A percentile compares a stretch with the other conserved stretches of the same genome.
phyloP scores from a whole-genome alignment of 1,140 invertebrate species.

The Drosophila suzukii region DNA sequence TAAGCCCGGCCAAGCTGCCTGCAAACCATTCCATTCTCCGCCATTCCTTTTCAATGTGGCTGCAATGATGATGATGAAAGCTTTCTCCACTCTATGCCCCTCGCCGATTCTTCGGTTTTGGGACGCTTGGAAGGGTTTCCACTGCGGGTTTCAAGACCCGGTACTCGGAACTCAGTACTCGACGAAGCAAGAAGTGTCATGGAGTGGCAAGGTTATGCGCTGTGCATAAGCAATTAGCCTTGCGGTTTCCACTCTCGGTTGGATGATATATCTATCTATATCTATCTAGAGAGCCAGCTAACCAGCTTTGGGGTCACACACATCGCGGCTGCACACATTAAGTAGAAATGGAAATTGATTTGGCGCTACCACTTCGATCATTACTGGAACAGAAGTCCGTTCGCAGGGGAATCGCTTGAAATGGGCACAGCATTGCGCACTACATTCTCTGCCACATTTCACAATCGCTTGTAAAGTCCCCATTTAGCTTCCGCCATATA shows the following conservation, averaged over 20 bases:
- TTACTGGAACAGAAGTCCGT: slow-evolving; percentile 1
- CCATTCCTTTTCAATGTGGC: slow-evolving; percentile 41
- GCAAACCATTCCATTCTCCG: slow-evolving; percentile 14
- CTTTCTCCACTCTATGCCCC: slow-evolving; percentile 37
- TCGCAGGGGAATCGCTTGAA: slow-evolving; percentile 8
- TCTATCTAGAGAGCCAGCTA: slow-evolving; percentile 12
- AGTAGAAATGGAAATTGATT: slow-evolving; percentile 55
- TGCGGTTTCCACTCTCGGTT: slow-evolving; percentile 53
- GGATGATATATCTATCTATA: slow-evolving; percentile 23
- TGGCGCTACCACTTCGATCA: slow-evolving; percentile 34
- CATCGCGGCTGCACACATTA: neutral
- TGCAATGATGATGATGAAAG: slow-evolving; percentile 48
- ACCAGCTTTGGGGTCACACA: slow-evolving; percentile 48
- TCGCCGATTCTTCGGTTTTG: slow-evolving; percentile 4
- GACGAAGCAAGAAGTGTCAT: slow-evolving; percentile 65
- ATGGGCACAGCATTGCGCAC: slow-evolving; percentile 17
- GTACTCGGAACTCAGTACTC: neutral
- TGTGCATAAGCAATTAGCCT: slow-evolving; percentile 79
- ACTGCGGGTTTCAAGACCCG: neutral
- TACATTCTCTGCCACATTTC: slow-evolving; percentile 10
- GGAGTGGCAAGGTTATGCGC: slow-evolving; percentile 79
- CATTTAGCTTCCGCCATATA: slow-evolving; percentile 4
- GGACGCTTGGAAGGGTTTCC: slow-evolving; percentile 24
- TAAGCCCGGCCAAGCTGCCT: slow-evolving; percentile 50
- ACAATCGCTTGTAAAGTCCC: slow-evolving; percentile 15